Conservation (phyloP, 2,113 vertebrate species). For the Natator depressus region DNA sequence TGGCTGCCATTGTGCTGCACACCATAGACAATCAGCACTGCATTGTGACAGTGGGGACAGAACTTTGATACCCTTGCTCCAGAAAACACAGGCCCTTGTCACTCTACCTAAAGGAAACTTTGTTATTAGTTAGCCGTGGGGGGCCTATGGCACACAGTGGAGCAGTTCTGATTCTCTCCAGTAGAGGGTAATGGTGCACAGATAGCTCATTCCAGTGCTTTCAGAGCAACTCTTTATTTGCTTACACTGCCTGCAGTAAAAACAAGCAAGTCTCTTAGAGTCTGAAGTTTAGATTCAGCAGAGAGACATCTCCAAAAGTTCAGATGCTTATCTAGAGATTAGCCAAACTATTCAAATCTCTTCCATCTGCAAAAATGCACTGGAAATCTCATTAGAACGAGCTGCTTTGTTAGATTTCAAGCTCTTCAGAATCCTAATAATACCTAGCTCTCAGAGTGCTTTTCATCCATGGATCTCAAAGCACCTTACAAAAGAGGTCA, state of each 20-base stretch:
- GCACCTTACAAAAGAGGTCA: neutral
- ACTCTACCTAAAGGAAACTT: neutral
- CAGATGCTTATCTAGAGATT: neutral
- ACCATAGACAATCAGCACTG: neutral
- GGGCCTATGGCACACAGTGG: neutral
- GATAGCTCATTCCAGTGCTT: neutral
- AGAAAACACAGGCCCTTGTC: neutral
- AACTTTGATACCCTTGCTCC: neutral
- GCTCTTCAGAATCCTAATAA: neutral
- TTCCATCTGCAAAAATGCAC: neutral
- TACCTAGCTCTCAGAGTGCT: neutral
- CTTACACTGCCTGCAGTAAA: neutral
- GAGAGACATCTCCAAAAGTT: neutral
- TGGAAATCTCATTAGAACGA: neutral
- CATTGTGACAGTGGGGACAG: neutral
- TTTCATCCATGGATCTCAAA: neutral
- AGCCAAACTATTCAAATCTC: neutral
- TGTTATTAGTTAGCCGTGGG: neutral
- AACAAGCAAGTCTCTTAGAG: neutral
- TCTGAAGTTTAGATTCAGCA: neutral
- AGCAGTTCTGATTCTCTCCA: neutral
- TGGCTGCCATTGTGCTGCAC: neutral
- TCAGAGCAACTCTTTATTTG: neutral
- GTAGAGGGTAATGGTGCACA: neutral
- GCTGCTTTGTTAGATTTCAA: neutral